Conservation (phyloP, 2,113 vertebrate species). For the Lethenteron reissneri region DNA sequence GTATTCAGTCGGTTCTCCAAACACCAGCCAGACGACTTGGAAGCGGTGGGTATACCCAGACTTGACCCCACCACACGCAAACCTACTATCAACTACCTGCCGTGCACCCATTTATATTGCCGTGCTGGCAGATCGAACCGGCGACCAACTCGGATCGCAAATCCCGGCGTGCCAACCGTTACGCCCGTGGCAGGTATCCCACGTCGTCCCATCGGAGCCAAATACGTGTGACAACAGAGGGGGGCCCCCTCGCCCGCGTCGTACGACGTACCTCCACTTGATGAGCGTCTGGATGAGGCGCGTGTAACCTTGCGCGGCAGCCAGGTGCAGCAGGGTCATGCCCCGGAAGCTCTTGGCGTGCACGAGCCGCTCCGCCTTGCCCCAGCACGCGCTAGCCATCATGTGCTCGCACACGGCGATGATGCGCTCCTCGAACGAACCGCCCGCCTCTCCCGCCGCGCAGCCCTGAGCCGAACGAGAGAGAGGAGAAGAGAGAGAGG, state of each 20-base stretch:
- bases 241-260: too few species aligned
- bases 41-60: too few species aligned
- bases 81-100: background rate
- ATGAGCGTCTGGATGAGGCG: conserved; percentile 51
- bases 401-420: conserved; percentile 47
- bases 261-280: conserved; percentile 34
- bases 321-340: conserved; percentile 63
- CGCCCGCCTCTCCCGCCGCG: conserved; percentile 27
- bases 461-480: background rate
- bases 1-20: too few species aligned
- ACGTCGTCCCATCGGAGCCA: too few species aligned
- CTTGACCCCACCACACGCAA: background rate
- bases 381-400: conserved; percentile 35
- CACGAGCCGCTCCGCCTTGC: conserved; percentile 23
- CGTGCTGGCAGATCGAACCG: background rate
- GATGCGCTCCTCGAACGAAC: conserved; percentile 62
- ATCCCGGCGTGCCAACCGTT: too few species aligned
- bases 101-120: background rate
- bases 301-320: conserved; percentile 57
- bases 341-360: conserved; percentile 45
- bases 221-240: too few species aligned
- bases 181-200: too few species aligned
- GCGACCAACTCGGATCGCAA: too few species aligned
- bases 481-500: background rate
- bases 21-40: too few species aligned